phyloP scores from a whole-genome alignment of 1,140 invertebrate genomes.

The Apis florea region DNA sequence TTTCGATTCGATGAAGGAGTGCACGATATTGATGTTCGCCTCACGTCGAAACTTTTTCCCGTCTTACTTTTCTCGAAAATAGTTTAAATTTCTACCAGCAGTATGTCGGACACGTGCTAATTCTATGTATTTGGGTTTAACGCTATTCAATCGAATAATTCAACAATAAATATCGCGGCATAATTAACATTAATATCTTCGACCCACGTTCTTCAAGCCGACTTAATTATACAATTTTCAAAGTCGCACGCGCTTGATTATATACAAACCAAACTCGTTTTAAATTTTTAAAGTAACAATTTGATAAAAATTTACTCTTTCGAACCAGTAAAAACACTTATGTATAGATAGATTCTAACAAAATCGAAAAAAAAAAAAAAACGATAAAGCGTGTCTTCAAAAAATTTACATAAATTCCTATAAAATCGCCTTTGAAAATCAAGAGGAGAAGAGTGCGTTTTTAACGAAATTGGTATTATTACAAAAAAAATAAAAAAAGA shows the following conservation, averaged over 20 bases:
- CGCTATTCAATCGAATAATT: not conserved
- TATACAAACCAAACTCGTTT: not conserved
- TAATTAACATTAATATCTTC: constrained; percentile 8
- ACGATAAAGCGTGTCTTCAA: not conserved
- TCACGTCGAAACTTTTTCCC: constrained; percentile 49
- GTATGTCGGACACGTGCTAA: constrained; percentile 2
- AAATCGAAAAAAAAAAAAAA: not conserved
- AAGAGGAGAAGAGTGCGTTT: not conserved
- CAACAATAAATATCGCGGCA: not conserved
- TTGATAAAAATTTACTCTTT: too few relatives aligned
- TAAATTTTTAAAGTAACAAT: too few relatives aligned
- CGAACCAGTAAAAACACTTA: too few relatives aligned
- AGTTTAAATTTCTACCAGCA: constrained; percentile 26
- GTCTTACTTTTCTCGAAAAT: constrained; percentile 41
- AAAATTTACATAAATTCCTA: constrained; percentile 20
- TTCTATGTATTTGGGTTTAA: constrained; percentile 26
- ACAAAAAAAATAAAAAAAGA: not conserved
- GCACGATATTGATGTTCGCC: constrained; percentile 41
- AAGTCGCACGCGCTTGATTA: too few relatives aligned
- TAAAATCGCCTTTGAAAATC: not conserved
- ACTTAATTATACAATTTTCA: constrained; percentile 16
- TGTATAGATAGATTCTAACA: too few relatives aligned
- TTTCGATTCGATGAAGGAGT: not conserved
- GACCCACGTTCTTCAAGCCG: constrained; percentile 13
- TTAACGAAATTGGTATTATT: constrained; percentile 1